phyloP scores from a whole-genome alignment of 2,797 vertebrate species.

The Synanceia verrucosa region DNA sequence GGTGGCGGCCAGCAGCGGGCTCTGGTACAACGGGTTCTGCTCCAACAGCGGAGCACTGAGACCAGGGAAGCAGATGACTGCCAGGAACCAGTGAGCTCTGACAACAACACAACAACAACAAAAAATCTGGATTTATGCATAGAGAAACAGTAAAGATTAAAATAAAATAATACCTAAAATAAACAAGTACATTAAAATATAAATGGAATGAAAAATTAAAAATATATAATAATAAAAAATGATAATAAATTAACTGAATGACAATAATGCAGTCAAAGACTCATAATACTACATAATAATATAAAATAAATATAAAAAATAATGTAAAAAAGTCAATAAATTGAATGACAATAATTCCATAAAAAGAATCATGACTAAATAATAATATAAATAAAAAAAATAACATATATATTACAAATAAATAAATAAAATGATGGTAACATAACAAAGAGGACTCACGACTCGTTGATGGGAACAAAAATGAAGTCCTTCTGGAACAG shows the following conservation, averaged over 20 bases:
- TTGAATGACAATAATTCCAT: neutral
- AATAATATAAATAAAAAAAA: neutral
- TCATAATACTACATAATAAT: too few species aligned
- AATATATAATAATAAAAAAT: too few species aligned
- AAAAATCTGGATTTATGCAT: too few species aligned
- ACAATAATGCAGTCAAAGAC: too few species aligned
- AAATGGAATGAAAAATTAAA: too few species aligned
- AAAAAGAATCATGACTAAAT: neutral
- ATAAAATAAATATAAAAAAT: neutral
- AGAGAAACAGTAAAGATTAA: too few species aligned
- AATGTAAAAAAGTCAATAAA: too few species aligned
- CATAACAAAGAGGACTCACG: slow-evolving; percentile 83
- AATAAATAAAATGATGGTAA: neutral
- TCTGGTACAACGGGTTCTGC: slow-evolving; percentile 86
- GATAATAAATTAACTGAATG: too few species aligned
- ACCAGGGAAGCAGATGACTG: slow-evolving; percentile 97
- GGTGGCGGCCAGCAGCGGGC: slow-evolving; percentile 69
- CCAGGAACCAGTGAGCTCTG: slow-evolving; percentile 98
- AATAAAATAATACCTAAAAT: too few species aligned
- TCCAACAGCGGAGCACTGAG: slow-evolving; percentile 85
- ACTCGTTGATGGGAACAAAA: slow-evolving; percentile 99
- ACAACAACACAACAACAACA: too few species aligned
- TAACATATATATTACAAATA: neutral
- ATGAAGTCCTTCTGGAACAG: slow-evolving; percentile 99
- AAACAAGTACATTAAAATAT: too few species aligned